These are phyloP conservation scores for Allolobophora icterica DNA, from an alignment of 2,888 invertebrate genomes.

Conservation along the genomic window DNA sequence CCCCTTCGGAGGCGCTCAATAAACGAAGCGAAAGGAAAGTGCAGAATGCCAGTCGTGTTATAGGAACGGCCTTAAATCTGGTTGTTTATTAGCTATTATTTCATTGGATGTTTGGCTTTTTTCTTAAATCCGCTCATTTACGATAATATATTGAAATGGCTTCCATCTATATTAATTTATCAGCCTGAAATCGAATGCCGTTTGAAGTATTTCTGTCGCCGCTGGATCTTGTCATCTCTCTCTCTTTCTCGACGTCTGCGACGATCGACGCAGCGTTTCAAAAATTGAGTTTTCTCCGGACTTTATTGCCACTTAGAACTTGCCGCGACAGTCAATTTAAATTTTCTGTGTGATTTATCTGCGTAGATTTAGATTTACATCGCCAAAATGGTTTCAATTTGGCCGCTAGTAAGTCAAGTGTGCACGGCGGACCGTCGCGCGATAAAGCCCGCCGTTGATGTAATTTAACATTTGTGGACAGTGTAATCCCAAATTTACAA, in stretches of 20 bases:
- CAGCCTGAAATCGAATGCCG: slow-evolving; percentile 21
- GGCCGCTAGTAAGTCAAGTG: not conserved
- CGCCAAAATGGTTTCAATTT: slow-evolving; percentile 30
- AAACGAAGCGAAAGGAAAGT: not conserved
- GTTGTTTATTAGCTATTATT: not conserved
- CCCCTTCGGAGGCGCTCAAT: too few relatives aligned
- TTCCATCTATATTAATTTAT: slow-evolving; percentile 29
- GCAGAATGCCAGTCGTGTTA: not conserved
- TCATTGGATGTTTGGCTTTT: not conserved
- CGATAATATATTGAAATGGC: slow-evolving; percentile 25
- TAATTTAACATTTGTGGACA: slow-evolving; percentile 24
- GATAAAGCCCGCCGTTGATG: not conserved
- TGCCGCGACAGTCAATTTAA: slow-evolving; percentile 29
- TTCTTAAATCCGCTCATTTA: not conserved
- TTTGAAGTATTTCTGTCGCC: slow-evolving; percentile 20
- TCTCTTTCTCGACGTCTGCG: not conserved
- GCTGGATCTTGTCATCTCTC: slow-evolving; percentile 20
- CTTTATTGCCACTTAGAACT: slow-evolving; percentile 29
- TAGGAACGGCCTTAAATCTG: not conserved
- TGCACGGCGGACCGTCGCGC: slow-evolving; percentile 4
- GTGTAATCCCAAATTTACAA: slow-evolving; percentile 30
- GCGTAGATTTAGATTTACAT: slow-evolving; percentile 26
- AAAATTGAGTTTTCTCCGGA: slow-evolving; percentile 28
- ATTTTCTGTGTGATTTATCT: slow-evolving; percentile 30
- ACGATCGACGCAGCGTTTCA: not conserved